Evolutionary conservation across 1,140 invertebrate species (phyloP).

Genomic region (Cydia fagiglandana): DNA sequence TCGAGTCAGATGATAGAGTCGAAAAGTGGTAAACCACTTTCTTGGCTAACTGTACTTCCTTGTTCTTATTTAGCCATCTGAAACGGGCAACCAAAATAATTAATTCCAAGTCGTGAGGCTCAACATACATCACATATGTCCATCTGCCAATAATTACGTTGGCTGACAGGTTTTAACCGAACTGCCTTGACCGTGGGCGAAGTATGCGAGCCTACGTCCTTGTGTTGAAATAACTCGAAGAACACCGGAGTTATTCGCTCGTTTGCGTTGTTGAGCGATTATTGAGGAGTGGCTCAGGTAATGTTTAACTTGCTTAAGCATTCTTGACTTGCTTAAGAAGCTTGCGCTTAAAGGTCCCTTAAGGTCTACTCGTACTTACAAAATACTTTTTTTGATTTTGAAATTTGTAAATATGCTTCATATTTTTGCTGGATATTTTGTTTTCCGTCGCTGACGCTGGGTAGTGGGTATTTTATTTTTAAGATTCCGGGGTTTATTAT

Average conservation of each 20-base stretch:
- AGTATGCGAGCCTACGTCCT: constrained; percentile 27
- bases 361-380: background rate
- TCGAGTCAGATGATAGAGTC: no score
- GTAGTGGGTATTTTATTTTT: no score
- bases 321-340: background rate
- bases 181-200: constrained; percentile 23
- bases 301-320: background rate
- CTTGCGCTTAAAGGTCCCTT: background rate
- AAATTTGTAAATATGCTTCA: no score
- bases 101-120: background rate
- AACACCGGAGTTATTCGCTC: constrained; percentile 21
- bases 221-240: constrained; percentile 18
- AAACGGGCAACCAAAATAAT: background rate
- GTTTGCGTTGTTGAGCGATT: constrained; percentile 12
- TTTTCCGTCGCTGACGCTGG: no score
- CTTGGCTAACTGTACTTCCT: no score
- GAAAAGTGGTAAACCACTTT: no score
- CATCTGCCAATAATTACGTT: background rate
- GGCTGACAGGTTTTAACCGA: background rate
- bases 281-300: constrained; percentile 13
- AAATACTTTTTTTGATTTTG: background rate
- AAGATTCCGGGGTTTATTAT: no score
- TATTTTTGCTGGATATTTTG: no score
- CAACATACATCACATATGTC: background rate
- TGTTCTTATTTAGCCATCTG: background rate